phyloP scores from a whole-genome alignment of 2,888 invertebrate genomes.

The Spodoptera exigua region DNA sequence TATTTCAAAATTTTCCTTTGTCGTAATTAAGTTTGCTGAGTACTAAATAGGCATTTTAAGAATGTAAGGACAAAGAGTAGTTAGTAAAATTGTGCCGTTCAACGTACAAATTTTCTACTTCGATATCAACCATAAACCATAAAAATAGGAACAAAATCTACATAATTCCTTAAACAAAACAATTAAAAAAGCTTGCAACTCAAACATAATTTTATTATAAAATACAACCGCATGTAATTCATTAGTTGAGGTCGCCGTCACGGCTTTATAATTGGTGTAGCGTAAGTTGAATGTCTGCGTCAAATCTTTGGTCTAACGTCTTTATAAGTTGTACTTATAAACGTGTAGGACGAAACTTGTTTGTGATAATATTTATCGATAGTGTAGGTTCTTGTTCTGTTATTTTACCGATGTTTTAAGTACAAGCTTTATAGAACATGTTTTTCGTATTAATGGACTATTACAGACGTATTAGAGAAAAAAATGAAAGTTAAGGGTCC shows the following conservation, averaged over 20 bases:
- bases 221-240: conserved; percentile 27
- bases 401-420: neutral
- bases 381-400: conserved; percentile 13
- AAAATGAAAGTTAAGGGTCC: too few relatives aligned
- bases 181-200: conserved; percentile 28
- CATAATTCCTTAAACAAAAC: conserved; percentile 10
- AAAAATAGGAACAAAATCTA: conserved; percentile 1
- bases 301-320: conserved; percentile 32
- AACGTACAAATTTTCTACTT: too few relatives aligned
- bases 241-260: conserved; percentile 44
- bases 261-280: conserved; percentile 28
- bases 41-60: too few relatives aligned
- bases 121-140: too few relatives aligned
- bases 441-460: too few relatives aligned
- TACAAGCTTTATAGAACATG: conserved; percentile 7
- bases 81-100: too few relatives aligned
- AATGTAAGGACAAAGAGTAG: too few relatives aligned
- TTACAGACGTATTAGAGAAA: too few relatives aligned
- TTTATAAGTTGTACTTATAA: conserved; percentile 24
- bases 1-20: too few relatives aligned
- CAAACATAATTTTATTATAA: conserved; percentile 34
- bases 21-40: too few relatives aligned
- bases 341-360: conserved; percentile 46
- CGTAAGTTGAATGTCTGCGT: conserved; percentile 37
- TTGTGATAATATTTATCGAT: conserved; percentile 24